Evolutionary conservation across 2,888 invertebrate species (phyloP).

Genomic region (Muschampia plurimacula): DNA sequence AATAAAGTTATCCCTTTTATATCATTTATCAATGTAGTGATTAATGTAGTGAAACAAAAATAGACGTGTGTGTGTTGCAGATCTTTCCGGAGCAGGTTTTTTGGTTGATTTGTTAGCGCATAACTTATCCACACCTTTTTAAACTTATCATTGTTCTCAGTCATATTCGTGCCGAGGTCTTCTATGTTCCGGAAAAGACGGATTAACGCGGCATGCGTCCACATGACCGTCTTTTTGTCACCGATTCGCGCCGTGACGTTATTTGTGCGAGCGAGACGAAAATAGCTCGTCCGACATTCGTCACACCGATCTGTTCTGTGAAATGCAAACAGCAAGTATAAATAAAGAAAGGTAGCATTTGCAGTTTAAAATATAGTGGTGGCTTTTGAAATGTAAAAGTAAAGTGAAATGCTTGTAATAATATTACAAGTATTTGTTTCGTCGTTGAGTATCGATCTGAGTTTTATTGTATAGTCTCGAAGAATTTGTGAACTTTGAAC

Average conservation of each 20-base stretch:
- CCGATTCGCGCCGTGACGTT: conserved; percentile 13
- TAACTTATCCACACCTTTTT: too few species aligned
- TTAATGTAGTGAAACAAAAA: too few species aligned
- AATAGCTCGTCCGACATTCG: conserved; percentile 18
- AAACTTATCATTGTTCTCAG: background rate
- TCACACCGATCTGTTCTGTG: conserved; percentile 11
- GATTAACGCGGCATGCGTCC: conserved; percentile 27
- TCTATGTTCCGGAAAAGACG: conserved; percentile 24
- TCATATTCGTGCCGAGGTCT: conserved; percentile 6
- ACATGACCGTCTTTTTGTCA: conserved; percentile 6
- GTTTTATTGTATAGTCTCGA: too few species aligned
- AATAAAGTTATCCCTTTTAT: too few species aligned
- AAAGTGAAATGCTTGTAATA: background rate
- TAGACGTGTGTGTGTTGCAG: too few species aligned
- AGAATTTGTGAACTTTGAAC: too few species aligned
- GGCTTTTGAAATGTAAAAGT: background rate
- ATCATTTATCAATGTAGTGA: too few species aligned
- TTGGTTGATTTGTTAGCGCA: too few species aligned
- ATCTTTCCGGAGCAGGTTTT: too few species aligned
- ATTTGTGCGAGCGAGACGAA: conserved; percentile 11
- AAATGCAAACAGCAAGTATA: conserved; percentile 5
- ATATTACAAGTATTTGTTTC: too few species aligned
- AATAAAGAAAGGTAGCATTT: background rate
- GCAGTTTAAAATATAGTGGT: conserved; percentile 2
- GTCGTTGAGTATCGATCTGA: too few species aligned